These are phyloP conservation scores for Scolopax bukidnonensis DNA, from an alignment of 2,797 vertebrate genomes.

Conservation along the genomic window DNA sequence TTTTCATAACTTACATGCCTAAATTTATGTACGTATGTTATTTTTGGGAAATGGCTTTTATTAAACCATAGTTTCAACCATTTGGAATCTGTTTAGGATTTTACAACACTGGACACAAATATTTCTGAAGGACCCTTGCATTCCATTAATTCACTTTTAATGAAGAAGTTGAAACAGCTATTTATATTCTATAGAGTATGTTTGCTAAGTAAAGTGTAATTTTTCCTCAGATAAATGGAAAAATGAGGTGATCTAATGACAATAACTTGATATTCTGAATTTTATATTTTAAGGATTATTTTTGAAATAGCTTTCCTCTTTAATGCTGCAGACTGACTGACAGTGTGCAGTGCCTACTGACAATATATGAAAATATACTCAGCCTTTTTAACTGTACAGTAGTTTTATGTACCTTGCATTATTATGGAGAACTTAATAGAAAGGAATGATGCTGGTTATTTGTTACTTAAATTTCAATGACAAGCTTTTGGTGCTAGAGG, in stretches of 20 bases:
- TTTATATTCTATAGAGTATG: neutral
- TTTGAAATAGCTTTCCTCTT: neutral
- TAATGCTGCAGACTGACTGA: neutral
- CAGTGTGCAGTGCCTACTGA: neutral
- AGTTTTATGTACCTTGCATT: neutral
- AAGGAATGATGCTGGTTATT: neutral
- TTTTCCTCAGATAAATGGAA: neutral
- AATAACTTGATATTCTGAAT: neutral
- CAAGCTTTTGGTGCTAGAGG: conserved; percentile 29
- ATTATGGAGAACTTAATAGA: neutral
- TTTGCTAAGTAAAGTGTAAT: neutral
- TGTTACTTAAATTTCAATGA: neutral
- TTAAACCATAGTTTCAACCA: neutral
- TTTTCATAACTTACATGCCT: neutral
- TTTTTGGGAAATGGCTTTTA: neutral
- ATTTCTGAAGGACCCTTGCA: neutral
- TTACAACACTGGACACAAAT: neutral
- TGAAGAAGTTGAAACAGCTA: neutral
- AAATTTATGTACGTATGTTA: neutral
- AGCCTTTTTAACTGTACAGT: neutral
- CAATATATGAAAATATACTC: neutral
- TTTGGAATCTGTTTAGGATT: neutral
- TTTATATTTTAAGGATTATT: neutral
- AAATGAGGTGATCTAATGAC: neutral
- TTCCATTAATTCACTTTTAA: neutral